A percentile compares a stretch with the other conserved stretches of the same genome.
Conservation (phyloP, 2,797 vertebrate genomes). For the Steatocranus sp. region DNA sequence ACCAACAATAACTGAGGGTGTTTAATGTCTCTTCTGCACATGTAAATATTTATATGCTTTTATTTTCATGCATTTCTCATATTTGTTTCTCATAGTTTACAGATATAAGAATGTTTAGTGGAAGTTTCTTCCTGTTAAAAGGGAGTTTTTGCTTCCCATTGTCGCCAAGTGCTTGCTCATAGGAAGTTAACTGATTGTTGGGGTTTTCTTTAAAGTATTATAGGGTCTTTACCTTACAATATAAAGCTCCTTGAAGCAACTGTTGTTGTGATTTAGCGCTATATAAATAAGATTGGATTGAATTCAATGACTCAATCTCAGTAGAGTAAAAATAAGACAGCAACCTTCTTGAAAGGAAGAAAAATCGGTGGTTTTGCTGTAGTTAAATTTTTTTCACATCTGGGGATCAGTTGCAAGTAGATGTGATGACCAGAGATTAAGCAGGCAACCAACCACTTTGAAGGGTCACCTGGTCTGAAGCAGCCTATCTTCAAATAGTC, state of each 20-base stretch:
- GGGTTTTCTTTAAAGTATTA: neutral
- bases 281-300: neutral
- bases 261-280: neutral
- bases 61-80: neutral
- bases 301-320: neutral
- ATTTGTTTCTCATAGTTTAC: neutral
- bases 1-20: neutral
- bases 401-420: neutral
- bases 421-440: neutral
- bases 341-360: neutral
- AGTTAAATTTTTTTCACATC: neutral
- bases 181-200: neutral
- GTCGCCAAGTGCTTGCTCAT: neutral
- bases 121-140: neutral
- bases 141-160: neutral
- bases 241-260: neutral
- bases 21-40: neutral
- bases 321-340: neutral
- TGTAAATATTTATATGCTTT: neutral
- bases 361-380: rapidly evolving
- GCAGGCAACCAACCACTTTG: neutral
- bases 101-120: neutral
- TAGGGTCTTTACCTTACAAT: neutral
- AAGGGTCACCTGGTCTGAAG: neutral
- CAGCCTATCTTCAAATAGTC: neutral